Conservation (phyloP, 2,113 vertebrate genomes). For the Neolamprologus sp. region DNA sequence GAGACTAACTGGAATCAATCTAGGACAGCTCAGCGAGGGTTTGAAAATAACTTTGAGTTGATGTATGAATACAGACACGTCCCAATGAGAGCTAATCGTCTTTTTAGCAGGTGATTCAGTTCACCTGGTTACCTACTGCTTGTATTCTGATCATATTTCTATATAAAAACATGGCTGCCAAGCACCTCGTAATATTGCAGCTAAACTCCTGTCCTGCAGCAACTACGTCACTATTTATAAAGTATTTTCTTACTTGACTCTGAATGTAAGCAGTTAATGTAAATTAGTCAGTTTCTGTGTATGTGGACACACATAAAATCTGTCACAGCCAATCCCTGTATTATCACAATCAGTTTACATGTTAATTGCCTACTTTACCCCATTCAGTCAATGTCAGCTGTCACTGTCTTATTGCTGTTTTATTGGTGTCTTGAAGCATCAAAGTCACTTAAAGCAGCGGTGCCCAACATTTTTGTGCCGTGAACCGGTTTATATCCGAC, state of each 20-base stretch:
- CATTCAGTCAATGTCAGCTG: background rate
- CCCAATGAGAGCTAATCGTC: background rate
- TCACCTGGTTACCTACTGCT: background rate
- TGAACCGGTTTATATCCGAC: background rate
- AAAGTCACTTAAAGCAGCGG: background rate
- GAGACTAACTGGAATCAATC: background rate
- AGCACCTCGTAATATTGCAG: background rate
- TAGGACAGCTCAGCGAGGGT: background rate
- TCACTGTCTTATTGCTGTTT: background rate
- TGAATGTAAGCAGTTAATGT: background rate
- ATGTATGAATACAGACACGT: background rate
- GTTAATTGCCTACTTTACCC: background rate
- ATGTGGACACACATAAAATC: background rate
- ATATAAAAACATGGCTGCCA: background rate
- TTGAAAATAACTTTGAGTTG: background rate
- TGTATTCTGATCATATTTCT: background rate
- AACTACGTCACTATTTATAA: fast-evolving
- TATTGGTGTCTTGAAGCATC: background rate
- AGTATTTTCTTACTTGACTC: background rate
- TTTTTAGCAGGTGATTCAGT: background rate
- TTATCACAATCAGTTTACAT: background rate
- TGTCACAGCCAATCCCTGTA: background rate
- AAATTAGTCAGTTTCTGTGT: background rate
- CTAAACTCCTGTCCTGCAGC: background rate
- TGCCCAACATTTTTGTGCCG: background rate